phyloP scores from a whole-genome alignment of 2,888 invertebrate species.

The Euclidia mi region DNA sequence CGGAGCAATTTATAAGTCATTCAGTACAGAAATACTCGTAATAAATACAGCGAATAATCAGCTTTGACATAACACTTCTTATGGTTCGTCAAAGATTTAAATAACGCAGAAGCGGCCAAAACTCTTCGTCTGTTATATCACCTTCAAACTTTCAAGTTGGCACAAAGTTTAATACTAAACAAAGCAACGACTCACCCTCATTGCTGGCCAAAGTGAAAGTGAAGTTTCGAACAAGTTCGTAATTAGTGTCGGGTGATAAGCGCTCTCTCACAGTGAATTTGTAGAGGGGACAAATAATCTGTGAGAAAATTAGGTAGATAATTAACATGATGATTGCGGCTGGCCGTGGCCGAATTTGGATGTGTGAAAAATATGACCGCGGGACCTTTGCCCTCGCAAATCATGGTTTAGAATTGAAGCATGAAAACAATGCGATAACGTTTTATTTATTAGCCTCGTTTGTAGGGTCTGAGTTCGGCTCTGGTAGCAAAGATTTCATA shows the following conservation, averaged over 20 bases:
- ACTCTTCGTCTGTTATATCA: constrained; percentile 36
- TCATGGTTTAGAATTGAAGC: too few relatives aligned
- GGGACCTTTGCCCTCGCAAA: background rate
- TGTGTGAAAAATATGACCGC: constrained; percentile 36
- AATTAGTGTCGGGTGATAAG: constrained; percentile 66
- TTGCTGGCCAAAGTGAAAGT: constrained; percentile 53
- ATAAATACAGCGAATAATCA: constrained; percentile 23
- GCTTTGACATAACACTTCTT: constrained; percentile 33
- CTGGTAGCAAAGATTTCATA: background rate
- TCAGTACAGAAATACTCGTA: background rate
- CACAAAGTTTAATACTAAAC: constrained; percentile 59
- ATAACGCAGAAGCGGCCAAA: constrained; percentile 44
- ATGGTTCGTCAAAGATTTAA: constrained; percentile 38
- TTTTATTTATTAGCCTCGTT: too few relatives aligned
- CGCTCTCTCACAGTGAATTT: constrained; percentile 42
- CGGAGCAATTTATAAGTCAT: background rate
- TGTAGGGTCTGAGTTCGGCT: background rate
- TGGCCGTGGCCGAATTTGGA: too few relatives aligned
- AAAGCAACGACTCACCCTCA: constrained; percentile 53
- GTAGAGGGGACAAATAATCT: constrained; percentile 47
- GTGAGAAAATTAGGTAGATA: constrained; percentile 48
- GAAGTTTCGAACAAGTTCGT: constrained; percentile 62
- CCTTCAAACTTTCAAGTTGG: constrained; percentile 43
- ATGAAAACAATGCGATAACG: too few relatives aligned
- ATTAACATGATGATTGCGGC: constrained; percentile 41